A percentile compares a stretch with the other conserved stretches of the same genome.
Conservation (phyloP, 1,140 invertebrate genomes). For the Thrips palmi region DNA sequence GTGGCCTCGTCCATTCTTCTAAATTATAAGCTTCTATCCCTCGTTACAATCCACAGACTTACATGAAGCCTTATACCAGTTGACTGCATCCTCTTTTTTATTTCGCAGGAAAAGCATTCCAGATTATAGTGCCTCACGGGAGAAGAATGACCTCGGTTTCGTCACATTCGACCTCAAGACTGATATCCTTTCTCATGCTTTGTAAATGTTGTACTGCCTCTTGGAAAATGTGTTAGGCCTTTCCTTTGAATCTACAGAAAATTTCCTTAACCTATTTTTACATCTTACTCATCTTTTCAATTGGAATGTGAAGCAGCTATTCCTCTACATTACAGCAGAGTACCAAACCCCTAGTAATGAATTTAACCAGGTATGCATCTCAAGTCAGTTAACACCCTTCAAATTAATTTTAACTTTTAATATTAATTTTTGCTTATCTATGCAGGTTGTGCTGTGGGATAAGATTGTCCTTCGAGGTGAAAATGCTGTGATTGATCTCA, state of each 20-base stretch:
- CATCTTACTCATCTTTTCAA: conserved; percentile 84
- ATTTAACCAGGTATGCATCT: conserved; percentile 70
- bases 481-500: conserved; percentile 76
- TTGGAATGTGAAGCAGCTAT: conserved; percentile 99
- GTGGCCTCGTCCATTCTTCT: not conserved
- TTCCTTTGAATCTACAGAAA: not conserved
- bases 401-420: conserved; percentile 6
- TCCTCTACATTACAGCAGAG: conserved; percentile 91
- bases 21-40: conserved; percentile 4
- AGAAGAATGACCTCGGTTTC: conserved; percentile 90
- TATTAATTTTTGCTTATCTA: conserved; percentile 1
- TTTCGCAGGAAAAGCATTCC: conserved; percentile 79
- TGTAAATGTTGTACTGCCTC: conserved; percentile 2
- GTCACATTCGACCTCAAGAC: conserved; percentile 88
- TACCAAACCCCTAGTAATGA: conserved; percentile 81
- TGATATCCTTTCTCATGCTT: conserved; percentile 38
- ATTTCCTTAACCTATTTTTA: conserved; percentile 20
- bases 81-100: conserved; percentile 14
- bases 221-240: conserved; percentile 7
- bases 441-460: conserved; percentile 92
- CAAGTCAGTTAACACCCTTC: conserved; percentile 2
- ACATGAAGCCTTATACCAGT: not conserved
- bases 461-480: conserved; percentile 92
- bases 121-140: conserved; percentile 83
- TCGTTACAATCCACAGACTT: not conserved